A percentile compares a stretch with the other conserved stretches of the same genome.
These are phyloP conservation scores for Hirtodrosophila confusa DNA, from an alignment of 2,888 invertebrate species.

Conservation along the genomic window DNA sequence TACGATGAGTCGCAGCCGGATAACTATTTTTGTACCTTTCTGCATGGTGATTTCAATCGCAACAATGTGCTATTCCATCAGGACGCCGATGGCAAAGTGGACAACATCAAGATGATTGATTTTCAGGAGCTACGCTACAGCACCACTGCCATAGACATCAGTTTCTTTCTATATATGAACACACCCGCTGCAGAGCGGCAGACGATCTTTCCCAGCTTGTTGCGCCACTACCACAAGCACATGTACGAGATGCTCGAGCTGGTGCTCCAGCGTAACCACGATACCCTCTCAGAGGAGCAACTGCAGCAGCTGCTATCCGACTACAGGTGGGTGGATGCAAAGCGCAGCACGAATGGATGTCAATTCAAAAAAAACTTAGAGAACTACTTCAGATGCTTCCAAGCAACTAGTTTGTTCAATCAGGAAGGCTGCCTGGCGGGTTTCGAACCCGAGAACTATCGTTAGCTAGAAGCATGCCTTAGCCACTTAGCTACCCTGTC, in stretches of 20 bases:
- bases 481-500: no score
- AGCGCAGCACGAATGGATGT: no score
- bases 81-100: slow-evolving; percentile 52
- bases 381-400: no score
- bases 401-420: no score
- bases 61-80: slow-evolving; percentile 83
- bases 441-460: no score
- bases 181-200: slow-evolving; percentile 63
- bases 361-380: background rate
- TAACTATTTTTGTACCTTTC: slow-evolving; percentile 73
- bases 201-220: slow-evolving; percentile 67
- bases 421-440: no score
- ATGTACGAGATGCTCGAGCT: slow-evolving; percentile 69
- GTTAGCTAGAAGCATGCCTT: no score
- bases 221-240: slow-evolving; percentile 73
- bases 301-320: slow-evolving; percentile 43
- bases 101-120: slow-evolving; percentile 81
- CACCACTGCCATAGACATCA: slow-evolving; percentile 80
- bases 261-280: slow-evolving; percentile 61
- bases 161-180: slow-evolving; percentile 83
- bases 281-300: slow-evolving; percentile 30
- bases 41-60: slow-evolving; percentile 83
- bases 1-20: slow-evolving; percentile 59
- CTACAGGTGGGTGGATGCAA: slow-evolving; percentile 60
- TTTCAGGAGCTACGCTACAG: slow-evolving; percentile 83